Evolutionary conservation across 2,797 vertebrate genomes (phyloP).

Genomic region (Ciconia nigra): DNA sequence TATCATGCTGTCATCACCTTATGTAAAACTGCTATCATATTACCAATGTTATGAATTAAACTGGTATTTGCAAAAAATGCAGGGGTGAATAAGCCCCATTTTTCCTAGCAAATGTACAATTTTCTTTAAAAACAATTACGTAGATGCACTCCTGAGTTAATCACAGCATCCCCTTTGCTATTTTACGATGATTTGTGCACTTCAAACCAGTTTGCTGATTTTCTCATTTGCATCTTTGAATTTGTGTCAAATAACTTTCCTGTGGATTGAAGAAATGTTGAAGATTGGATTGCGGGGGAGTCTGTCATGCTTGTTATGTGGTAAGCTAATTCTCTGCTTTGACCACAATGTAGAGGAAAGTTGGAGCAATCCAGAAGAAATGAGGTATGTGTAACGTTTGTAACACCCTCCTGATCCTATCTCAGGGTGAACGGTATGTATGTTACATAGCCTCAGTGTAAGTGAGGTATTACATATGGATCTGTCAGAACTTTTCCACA

Average conservation of each 20-base stretch:
- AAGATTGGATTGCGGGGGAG: neutral
- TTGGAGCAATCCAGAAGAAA: neutral
- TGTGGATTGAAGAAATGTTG: neutral
- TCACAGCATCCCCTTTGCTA: neutral
- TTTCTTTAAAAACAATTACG: neutral
- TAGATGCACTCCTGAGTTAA: neutral
- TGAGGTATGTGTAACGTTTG: neutral
- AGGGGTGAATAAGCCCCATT: neutral
- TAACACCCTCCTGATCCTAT: neutral
- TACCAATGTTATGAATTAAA: neutral
- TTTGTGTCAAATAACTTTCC: neutral
- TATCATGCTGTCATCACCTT: neutral
- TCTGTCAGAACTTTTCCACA: neutral
- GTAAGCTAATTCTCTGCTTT: neutral
- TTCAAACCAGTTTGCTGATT: neutral
- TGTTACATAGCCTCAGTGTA: no score
- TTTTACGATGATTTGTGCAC: neutral
- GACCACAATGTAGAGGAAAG: neutral
- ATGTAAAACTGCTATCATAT: neutral
- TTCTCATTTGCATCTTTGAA: conserved; percentile 7
- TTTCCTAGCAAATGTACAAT: neutral
- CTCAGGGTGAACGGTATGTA: neutral
- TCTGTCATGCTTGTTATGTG: neutral
- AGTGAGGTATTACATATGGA: neutral
- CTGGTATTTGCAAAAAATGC: neutral